These are phyloP conservation scores for Stigmatopora argus DNA, from an alignment of 2,113 vertebrate species.

Conservation along the genomic window DNA sequence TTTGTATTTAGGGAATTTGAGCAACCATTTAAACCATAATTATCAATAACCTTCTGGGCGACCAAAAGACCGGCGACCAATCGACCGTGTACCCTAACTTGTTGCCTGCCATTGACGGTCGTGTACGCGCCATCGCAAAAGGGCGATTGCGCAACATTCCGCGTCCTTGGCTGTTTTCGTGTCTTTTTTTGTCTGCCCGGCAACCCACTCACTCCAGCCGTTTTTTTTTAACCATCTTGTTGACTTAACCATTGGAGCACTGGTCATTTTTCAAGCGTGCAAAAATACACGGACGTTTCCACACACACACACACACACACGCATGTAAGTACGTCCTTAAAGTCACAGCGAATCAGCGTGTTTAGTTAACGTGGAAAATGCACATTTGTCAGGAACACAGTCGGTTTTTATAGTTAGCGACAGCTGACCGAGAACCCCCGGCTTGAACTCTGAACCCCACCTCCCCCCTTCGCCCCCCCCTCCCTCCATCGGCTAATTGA, in stretches of 20 bases:
- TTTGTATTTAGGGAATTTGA: no score
- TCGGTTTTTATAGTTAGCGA: conserved; percentile 66
- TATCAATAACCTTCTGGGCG: no score
- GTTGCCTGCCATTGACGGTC: no score
- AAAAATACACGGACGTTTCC: neutral
- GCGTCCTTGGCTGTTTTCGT: no score
- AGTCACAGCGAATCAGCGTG: conserved; percentile 1
- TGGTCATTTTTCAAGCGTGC: neutral
- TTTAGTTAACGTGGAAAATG: neutral
- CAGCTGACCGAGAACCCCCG: conserved; percentile 59
- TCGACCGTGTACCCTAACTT: no score
- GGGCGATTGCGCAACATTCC: no score
- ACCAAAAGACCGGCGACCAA: no score
- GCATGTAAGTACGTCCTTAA: neutral
- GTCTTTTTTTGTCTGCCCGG: no score
- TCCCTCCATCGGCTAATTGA: conserved; percentile 51
- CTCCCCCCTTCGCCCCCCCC: conserved; percentile 44
- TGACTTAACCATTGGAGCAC: neutral
- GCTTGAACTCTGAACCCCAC: conserved; percentile 48
- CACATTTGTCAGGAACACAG: conserved; percentile 24
- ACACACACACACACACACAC: neutral
- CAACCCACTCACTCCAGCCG: no score
- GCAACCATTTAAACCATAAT: no score
- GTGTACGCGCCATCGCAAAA: no score
- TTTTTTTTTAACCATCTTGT: neutral